Base-by-base conservation (phyloP, 1,140 invertebrate genomes). In the Drosophila oshimai region DNA sequence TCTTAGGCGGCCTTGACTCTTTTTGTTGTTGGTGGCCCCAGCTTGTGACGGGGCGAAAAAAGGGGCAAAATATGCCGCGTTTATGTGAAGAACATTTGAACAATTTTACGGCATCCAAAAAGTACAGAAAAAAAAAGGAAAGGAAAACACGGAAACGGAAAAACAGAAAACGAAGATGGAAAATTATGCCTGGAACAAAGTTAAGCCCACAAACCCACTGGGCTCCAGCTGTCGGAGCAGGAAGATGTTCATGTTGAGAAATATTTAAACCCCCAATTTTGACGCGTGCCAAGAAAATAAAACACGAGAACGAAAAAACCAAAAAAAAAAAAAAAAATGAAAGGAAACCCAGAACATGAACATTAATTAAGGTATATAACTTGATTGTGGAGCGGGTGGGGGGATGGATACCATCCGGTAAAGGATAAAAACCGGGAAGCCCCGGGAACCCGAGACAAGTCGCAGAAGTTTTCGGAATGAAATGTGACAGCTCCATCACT, bases 281-380 rank as follows among this genome's bases (percentile, higher is more conserved):
- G 71, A 69, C 53, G 73, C 54, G 54, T 54, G 72, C 45, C 34
- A 45, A 7, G 47, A 24, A 50, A 55, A 54, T 39, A 15, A 39
- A 28, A 31, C 34, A 34, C 24, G 12, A 24, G 28, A 42, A 37
- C 29, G 26, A 31, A 28, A 15, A 20, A 39, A 15, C 12, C 2
- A 18, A 9, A 6, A 7, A 22, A 10, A 17, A 15, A 31, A 2
- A 22, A 36, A 20, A 26, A 62, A 37, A 47, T 13, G 10, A 42
- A 34, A n/a, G 50, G 31, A 69, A 70, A 45, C 29, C 22, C 20
- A 74, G 57, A 74, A 51, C 68, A 71, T 51, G 72, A 51, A 72
- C 74, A 78, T 78, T 78, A 78, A 78, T 78, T 77, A 78, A 72
- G 68, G 68, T 57, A 72, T 42, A 67, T 67, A 67, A 61, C 53